A percentile compares a stretch with the other conserved stretches of the same genome.
These are phyloP conservation scores for Corynorhinus townsendii DNA, from an alignment of 2,113 vertebrate genomes.

Conservation along the genomic window DNA sequence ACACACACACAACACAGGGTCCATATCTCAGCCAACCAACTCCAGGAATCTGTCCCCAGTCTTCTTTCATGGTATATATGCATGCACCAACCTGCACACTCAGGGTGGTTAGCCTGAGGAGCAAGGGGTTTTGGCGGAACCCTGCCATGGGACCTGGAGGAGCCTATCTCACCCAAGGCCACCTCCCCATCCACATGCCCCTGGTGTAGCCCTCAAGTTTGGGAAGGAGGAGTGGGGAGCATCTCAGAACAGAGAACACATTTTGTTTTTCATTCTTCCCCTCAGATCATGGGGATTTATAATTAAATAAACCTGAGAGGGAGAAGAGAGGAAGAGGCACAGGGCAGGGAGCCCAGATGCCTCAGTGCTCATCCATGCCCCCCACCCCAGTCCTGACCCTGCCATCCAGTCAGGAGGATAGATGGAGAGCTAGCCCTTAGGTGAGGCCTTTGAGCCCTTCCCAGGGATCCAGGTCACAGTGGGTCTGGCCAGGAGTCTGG, in stretches of 20 bases:
- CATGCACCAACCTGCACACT: neutral
- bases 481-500: neutral
- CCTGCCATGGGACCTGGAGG: neutral
- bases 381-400: neutral
- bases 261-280: conserved; percentile 61
- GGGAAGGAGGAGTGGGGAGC: neutral
- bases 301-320: conserved; percentile 69
- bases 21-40: neutral
- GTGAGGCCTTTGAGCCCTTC: neutral
- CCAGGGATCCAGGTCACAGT: neutral
- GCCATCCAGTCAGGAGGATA: neutral
- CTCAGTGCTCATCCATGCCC: neutral
- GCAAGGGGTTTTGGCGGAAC: neutral
- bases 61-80: neutral
- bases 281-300: conserved; percentile 53
- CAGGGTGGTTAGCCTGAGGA: neutral
- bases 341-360: conserved; percentile 32
- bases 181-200: neutral
- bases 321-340: neutral
- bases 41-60: neutral
- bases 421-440: neutral
- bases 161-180: neutral
- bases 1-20: neutral
- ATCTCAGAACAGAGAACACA: conserved; percentile 56
- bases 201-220: neutral